Base-by-base conservation (phyloP, 1,140 invertebrate genomes). In the Leucophenga varia region DNA sequence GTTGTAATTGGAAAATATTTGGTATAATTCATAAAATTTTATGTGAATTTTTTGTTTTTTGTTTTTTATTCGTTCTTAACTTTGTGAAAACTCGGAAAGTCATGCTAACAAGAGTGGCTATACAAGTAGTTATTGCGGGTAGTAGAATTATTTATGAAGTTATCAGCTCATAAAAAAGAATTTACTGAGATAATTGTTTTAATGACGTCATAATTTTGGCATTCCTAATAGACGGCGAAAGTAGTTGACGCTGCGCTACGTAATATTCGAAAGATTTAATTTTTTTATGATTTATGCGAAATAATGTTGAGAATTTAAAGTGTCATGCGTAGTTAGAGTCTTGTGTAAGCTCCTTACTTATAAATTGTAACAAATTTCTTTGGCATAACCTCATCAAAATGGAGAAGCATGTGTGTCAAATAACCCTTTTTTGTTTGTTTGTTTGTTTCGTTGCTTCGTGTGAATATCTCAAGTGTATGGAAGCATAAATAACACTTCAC, bases 1-100 rank as follows among this genome's bases (percentile, higher is more conserved):
- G 54, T 45, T 61, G 59, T 67, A 67, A 67, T 67, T 67, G 63
- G n/a, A 67, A 67, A 67, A 67, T 67, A 59, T 67, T 67, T 68
- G 43, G 57, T 63, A 67, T 67, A 67, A 67, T 67, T 67, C 63
- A 67, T 68, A 67, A 57, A 63, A 67, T 63, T 63, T 67, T 67
- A 67, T 67, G 63, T 53, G 63, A 67, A 25, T 25, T 6, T 10
- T 25, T 25, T 25, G 10, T 25, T 25, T 25, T 67, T 63, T 61
- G 22, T 20, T 13, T 48, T 54, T 47, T 13, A 54, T 38, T 51
- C 56, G 60, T 49, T 25, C 10, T 25, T 25, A 25, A 25, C 22
- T 47, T 40, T 48, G n/a, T n/a, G n/a, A n/a, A n/a, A n/a, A n/a
- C n/a, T n/a, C n/a, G n/a, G n/a, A n/a, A n/a, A n/a, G n/a, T 46